Conservation (phyloP, 2,888 invertebrate genomes). For the Mamestra brassicae region DNA sequence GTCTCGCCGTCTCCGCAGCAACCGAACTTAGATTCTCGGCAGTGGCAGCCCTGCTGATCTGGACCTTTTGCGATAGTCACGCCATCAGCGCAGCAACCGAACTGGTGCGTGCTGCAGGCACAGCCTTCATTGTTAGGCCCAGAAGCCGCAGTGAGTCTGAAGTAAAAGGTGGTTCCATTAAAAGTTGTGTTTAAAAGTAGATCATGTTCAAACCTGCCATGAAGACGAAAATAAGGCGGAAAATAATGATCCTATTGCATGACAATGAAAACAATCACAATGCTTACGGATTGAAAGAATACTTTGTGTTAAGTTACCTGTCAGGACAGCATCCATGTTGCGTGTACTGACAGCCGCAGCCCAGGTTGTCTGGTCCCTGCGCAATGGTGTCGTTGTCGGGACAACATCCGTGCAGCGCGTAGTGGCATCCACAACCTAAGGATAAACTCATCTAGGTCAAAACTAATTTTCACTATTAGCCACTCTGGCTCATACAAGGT, state of each 20-base stretch:
- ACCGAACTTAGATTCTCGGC: constrained; percentile 93
- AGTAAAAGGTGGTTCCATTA: background rate
- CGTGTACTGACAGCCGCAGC: constrained; percentile 95
- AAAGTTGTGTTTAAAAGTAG: background rate
- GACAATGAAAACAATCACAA: too few species aligned
- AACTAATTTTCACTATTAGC: background rate
- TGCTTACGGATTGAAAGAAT: background rate
- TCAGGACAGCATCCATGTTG: constrained; percentile 96
- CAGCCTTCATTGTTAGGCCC: constrained; percentile 96
- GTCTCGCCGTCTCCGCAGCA: constrained; percentile 97
- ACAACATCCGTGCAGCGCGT: constrained; percentile 95
- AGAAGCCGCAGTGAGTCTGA: constrained; percentile 92
- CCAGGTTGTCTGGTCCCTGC: constrained; percentile 94
- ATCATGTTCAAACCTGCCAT: background rate
- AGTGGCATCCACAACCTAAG: constrained; percentile 94
- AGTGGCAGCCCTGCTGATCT: constrained; percentile 93
- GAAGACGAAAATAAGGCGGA: background rate
- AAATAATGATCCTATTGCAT: background rate
- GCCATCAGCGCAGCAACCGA: constrained; percentile 97
- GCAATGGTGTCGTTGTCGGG: constrained; percentile 95
- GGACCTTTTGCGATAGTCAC: constrained; percentile 93
- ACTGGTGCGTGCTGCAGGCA: constrained; percentile 95
- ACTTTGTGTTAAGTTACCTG: constrained; percentile 80
- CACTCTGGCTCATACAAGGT: background rate
- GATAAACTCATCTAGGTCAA: background rate